Percentiles rank a stretch among this genome's conserved stretches.
These are phyloP conservation scores for Cuculus canorus DNA, from an alignment of 2,797 vertebrate species.

Conservation along the genomic window DNA sequence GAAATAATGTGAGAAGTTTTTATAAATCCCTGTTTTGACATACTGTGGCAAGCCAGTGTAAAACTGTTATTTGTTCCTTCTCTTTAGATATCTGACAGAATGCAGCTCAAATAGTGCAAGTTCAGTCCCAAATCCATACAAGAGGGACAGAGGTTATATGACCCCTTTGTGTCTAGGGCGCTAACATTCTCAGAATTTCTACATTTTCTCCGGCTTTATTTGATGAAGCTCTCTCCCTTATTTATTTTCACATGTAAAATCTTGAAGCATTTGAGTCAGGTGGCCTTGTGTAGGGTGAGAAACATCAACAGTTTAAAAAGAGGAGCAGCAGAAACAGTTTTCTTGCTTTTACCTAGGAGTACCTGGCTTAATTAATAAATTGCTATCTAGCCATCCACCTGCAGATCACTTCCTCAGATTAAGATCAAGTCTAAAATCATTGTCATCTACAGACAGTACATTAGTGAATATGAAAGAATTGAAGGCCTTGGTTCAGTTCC, in stretches of 20 bases:
- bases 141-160: not conserved
- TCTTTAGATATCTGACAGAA: not conserved
- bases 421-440: constrained; percentile 15
- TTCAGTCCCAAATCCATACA: not conserved
- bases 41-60: not conserved
- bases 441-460: not conserved
- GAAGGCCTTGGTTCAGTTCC: not conserved
- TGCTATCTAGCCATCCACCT: not conserved
- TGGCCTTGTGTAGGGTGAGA: not conserved
- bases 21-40: constrained; percentile 1
- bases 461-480: not conserved
- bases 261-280: not conserved
- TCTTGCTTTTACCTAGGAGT: not conserved
- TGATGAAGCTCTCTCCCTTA: not conserved
- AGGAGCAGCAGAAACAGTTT: not conserved
- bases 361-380: constrained; percentile 16
- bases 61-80: constrained; percentile 3
- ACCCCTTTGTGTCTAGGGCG: not conserved
- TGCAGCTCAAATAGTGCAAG: not conserved
- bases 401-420: constrained; percentile 24
- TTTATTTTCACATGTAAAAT: constrained; percentile 14
- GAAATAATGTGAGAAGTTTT: not conserved
- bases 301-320: not conserved
- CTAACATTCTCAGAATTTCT: not conserved
- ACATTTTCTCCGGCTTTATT: constrained; percentile 3